Base-by-base conservation (phyloP, 2,888 invertebrate genomes). In the Proisotoma minuta region DNA sequence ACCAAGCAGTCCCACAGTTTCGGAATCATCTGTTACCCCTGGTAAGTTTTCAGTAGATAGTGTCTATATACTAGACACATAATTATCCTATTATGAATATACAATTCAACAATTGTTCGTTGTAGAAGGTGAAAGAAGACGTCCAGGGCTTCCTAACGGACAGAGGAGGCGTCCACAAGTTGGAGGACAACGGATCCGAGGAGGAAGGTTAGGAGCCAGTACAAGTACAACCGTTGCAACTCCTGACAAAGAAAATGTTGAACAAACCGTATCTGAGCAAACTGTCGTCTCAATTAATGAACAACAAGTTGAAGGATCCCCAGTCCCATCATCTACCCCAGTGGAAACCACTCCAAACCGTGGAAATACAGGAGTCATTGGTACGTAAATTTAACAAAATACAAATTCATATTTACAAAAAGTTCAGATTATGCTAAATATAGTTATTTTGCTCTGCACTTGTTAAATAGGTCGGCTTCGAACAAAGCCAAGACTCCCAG, bases 391-490 rank as follows among this genome's bases (percentile, higher is more conserved):
- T 23, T 40, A 23, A 53, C 10, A 24, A 43, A 34, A 34, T 34
- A 34, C 34, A 8, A 10, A 34, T 34, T 40, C 3, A 27, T 34
- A 10, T 34, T 34, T 8, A 34, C 34, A 34, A 34, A 15, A 10
- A 10, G 8, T 8, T 10, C 34, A 34, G 34, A 10, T 15, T 15
- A 34, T 10, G 34, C 8, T 34, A 34, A 34, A 34, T 34, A 10
- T 15, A 34, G 15, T 34, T 34, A 8, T 34, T 34, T 20, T 26
- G 20, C 4, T 4, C n/a, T 20, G 26, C 27, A 47, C 18, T 27
- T 26, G 2, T 40, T n/a, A n/a, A n/a, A 27, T 47, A 71, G 72
- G 72, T n/a, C 68, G 70, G n/a, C 56, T 72, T 34, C 63, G 70
- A 24, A 70, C 40, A 47, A 50, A 70, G 15, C 64, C 64, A 5